A percentile compares a stretch with the other conserved stretches of the same genome.
These are phyloP conservation scores for Orchesellides sinensis DNA, from an alignment of 2,888 invertebrate species.

Conservation along the genomic window DNA sequence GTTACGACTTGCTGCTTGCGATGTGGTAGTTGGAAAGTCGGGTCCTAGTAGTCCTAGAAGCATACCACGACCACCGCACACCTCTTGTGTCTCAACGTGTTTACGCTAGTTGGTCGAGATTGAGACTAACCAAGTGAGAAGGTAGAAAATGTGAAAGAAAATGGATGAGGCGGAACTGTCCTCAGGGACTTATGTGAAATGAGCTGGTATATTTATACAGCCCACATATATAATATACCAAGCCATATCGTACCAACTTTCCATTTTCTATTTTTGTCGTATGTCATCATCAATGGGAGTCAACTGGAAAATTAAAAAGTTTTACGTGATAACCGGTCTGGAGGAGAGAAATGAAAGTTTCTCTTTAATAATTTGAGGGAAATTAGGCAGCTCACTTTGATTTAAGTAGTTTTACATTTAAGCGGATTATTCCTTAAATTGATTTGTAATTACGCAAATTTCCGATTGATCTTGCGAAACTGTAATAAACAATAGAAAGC, in stretches of 20 bases:
- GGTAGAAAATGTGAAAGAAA: slow-evolving; percentile 63
- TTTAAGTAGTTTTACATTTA: no score
- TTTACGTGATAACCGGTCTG: slow-evolving; percentile 1
- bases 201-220: slow-evolving; percentile 25
- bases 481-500: no score
- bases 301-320: slow-evolving; percentile 64
- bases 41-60: no score
- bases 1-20: slow-evolving; percentile 30
- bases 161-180: slow-evolving; percentile 66
- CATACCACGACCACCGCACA: slow-evolving; percentile 44
- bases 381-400: slow-evolving; percentile 8
- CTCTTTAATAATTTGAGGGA: slow-evolving; percentile 49
- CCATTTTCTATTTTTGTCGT: slow-evolving; percentile 46
- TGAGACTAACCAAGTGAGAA: slow-evolving; percentile 63
- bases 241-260: no score
- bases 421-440: no score
- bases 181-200: slow-evolving; percentile 55
- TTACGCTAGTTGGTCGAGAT: slow-evolving; percentile 60
- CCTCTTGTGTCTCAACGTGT: slow-evolving; percentile 58
- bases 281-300: slow-evolving; percentile 61
- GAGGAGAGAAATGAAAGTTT: slow-evolving; percentile 37
- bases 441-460: no score
- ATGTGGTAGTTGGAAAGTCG: no score
- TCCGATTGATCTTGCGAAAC: no score
- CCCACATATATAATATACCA: no score